Evolutionary conservation across 2,888 invertebrate species (phyloP).

Genomic region (Geophilus truncorum): DNA sequence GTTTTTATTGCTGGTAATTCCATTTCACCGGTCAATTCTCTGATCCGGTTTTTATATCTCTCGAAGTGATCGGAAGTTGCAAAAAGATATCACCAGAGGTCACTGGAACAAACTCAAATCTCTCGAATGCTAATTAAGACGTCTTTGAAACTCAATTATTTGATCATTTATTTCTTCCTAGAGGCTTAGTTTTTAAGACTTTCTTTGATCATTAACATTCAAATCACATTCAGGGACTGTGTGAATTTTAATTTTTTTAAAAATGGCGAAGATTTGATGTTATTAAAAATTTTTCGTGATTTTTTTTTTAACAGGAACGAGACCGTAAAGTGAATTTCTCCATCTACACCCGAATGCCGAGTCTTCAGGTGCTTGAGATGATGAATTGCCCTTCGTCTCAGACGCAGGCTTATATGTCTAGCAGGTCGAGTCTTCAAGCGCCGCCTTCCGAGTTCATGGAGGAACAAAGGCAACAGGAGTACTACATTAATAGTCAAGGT

Average conservation of each 20-base stretch:
- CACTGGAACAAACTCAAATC: background rate
- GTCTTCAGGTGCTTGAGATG: conserved; percentile 33
- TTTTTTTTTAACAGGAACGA: conserved; percentile 29
- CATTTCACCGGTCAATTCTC: background rate
- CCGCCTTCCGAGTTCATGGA: background rate
- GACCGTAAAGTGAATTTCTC: conserved; percentile 33
- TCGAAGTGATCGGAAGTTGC: background rate
- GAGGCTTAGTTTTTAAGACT: no score
- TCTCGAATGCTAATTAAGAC: background rate
- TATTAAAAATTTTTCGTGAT: background rate
- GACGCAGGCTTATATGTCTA: background rate
- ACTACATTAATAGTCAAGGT: conserved; percentile 20
- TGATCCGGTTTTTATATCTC: background rate
- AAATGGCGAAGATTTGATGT: background rate
- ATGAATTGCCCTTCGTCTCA: conserved; percentile 35
- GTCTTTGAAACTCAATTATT: background rate
- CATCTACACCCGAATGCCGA: conserved; percentile 23
- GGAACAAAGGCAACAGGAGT: background rate
- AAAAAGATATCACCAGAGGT: background rate
- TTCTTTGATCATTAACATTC: no score
- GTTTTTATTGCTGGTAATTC: background rate
- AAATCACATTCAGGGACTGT: no score
- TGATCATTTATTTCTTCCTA: no score
- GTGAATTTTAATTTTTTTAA: no score
- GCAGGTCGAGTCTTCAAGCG: background rate